Base-by-base conservation (phyloP, 2,113 vertebrate genomes). In the Lycaon pictus region DNA sequence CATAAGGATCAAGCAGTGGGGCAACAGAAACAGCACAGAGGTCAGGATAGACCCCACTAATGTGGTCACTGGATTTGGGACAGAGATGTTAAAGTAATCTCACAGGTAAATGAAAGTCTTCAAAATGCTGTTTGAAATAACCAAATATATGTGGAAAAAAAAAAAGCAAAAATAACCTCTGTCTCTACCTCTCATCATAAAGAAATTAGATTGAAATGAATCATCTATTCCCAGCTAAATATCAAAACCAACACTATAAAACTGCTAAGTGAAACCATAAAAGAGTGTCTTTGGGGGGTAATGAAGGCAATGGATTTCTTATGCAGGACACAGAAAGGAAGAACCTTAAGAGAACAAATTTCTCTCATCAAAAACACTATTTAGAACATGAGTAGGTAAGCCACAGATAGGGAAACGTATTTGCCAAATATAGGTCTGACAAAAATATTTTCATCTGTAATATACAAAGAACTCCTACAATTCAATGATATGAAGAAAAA, bases 91-190 rank as follows among this genome's bases (percentile, higher is more conserved):
- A 17, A 48, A 37, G 79, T 51, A 2, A 58, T 11, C 62, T 92
- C 55, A 27, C 3, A 15, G 13, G 5, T 80, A 58, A 74, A 56
- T 23, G 35, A 32, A 69, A 62, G 8, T 48, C 27, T 90, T 51
- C 53, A 83, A 63, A 51, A 32, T 51, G 27, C 19, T n/a, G 11
- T 37, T n/a, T n/a, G 10, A 63, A 72, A 62, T 29, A 76, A 25
- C 17, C 48, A 4, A 23, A 27, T 29, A 43, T 19, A 3, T 3
- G 3, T 3, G 9, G 13, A 0, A 11, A 17, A 1, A 15, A 43
- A 9, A 56, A 55, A 65, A 67, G 23, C 22, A n/a, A 80, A n/a
- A 58, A 15, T 53, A 8, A 17, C 22, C 37, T 80, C 1, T 5
- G 0, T 65, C 3, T 63, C 65, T 92, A 0, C 16, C 25, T 77